Conservation (phyloP, 2,888 invertebrate genomes). For the Cantharis flavilabris region DNA sequence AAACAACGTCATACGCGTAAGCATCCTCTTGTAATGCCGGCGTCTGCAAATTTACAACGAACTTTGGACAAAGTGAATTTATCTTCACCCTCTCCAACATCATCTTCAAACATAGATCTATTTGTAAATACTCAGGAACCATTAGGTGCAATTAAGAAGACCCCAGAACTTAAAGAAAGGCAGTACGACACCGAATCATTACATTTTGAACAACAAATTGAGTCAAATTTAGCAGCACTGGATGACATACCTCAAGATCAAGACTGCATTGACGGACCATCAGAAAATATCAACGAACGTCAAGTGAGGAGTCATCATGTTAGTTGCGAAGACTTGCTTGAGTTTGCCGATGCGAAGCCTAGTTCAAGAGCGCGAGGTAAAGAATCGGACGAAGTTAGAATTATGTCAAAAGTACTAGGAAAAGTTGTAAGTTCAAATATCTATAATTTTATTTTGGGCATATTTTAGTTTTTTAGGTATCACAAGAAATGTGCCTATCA, state of each 20-base stretch:
- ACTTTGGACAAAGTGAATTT: constrained; percentile 63
- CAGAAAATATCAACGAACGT: constrained; percentile 36
- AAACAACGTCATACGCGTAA: constrained; percentile 78
- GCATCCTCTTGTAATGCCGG: constrained; percentile 79
- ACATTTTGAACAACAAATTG: constrained; percentile 66
- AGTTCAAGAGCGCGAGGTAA: constrained; percentile 81
- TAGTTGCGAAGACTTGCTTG: constrained; percentile 87
- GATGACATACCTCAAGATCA: constrained; percentile 58
- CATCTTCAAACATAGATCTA: constrained; percentile 37
- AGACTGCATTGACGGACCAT: constrained; percentile 44
- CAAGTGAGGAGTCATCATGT: constrained; percentile 71
- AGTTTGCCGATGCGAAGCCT: constrained; percentile 84
- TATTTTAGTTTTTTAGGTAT: constrained; percentile 58
- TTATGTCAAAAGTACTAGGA: constrained; percentile 87
- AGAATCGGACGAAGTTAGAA: constrained; percentile 89
- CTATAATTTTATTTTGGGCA: neutral
- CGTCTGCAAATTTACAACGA: constrained; percentile 62
- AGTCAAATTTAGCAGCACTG: constrained; percentile 64
- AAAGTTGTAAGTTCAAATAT: constrained; percentile 62
- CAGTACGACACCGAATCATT: constrained; percentile 53
- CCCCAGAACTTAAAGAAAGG: constrained; percentile 31
- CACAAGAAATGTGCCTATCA: constrained; percentile 76
- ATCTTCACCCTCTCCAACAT: constrained; percentile 26
- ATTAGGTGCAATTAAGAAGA: constrained; percentile 8
- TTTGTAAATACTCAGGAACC: constrained; percentile 19